A percentile compares a stretch with the other conserved stretches of the same genome.
phyloP scores from a whole-genome alignment of 2,797 vertebrate species.

The Neosilurus hyrtlii region DNA sequence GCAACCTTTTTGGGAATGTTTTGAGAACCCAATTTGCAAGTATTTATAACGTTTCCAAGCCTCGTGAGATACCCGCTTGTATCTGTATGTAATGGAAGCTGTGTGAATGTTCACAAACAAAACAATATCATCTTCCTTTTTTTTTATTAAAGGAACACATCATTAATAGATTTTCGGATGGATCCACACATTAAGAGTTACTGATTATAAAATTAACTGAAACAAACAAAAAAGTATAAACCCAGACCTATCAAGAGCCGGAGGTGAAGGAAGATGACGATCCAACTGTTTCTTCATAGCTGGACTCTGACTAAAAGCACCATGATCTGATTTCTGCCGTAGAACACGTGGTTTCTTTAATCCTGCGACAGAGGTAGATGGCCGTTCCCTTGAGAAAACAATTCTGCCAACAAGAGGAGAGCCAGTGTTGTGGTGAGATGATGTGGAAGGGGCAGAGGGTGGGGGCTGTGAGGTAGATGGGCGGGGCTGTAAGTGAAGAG shows the following conservation, averaged over 20 bases:
- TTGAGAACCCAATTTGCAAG: no score
- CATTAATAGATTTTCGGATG: background rate
- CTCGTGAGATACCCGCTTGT: no score
- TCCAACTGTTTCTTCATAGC: slow-evolving; percentile 99
- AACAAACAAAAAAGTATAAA: background rate
- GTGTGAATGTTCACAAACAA: background rate
- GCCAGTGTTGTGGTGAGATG: slow-evolving; percentile 70
- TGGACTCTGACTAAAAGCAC: slow-evolving; percentile 96
- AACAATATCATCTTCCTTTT: background rate
- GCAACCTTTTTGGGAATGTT: no score
- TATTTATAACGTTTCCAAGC: no score
- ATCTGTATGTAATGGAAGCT: background rate
- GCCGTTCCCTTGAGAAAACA: slow-evolving; percentile 90
- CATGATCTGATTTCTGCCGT: slow-evolving; percentile 96
- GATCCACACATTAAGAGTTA: background rate
- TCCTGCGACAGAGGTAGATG: slow-evolving; percentile 71
- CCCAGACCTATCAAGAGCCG: slow-evolving; percentile 82
- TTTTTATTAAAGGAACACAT: background rate
- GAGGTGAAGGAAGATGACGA: slow-evolving; percentile 93
- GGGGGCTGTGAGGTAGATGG: slow-evolving; percentile 76
- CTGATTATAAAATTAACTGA: no score
- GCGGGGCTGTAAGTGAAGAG: slow-evolving; percentile 79
- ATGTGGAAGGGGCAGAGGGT: slow-evolving; percentile 63
- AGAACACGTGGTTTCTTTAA: slow-evolving; percentile 89
- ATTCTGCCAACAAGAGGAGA: slow-evolving; percentile 92